Evolutionary conservation across 1,140 invertebrate genomes (phyloP).

Genomic region (Acromyrmex charruanus): DNA sequence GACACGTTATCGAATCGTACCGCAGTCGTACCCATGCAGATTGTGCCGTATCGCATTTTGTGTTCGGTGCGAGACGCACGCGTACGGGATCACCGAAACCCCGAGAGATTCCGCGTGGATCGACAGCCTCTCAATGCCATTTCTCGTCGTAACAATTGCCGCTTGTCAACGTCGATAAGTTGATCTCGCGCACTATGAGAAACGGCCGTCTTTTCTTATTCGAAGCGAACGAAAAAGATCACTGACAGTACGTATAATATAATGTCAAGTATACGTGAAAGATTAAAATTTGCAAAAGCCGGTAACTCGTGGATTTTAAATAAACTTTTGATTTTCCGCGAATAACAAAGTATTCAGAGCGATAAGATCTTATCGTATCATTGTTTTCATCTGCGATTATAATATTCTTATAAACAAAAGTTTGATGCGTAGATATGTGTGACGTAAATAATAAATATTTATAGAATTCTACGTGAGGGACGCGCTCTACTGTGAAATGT

Average conservation of each 20-base stretch:
- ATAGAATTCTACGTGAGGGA: constrained; percentile 1
- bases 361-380: background rate
- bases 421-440: background rate
- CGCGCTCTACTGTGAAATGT: background rate
- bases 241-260: background rate
- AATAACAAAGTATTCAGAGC: background rate
- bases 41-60: constrained; percentile 34
- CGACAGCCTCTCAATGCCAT: background rate
- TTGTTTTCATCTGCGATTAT: background rate
- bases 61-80: constrained; percentile 37
- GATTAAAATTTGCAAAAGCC: background rate
- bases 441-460: background rate
- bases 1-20: constrained; percentile 51
- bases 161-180: background rate
- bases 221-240: background rate
- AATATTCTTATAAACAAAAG: background rate
- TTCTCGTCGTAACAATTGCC: background rate
- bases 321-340: background rate
- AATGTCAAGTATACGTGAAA: background rate
- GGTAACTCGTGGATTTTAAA: background rate
- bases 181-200: background rate
- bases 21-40: background rate
- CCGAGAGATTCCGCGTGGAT: background rate
- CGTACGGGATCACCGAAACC: constrained; percentile 12
- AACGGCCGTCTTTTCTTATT: background rate